phyloP scores from a whole-genome alignment of 2,888 invertebrate species.

The Plagiodera versicolora region DNA sequence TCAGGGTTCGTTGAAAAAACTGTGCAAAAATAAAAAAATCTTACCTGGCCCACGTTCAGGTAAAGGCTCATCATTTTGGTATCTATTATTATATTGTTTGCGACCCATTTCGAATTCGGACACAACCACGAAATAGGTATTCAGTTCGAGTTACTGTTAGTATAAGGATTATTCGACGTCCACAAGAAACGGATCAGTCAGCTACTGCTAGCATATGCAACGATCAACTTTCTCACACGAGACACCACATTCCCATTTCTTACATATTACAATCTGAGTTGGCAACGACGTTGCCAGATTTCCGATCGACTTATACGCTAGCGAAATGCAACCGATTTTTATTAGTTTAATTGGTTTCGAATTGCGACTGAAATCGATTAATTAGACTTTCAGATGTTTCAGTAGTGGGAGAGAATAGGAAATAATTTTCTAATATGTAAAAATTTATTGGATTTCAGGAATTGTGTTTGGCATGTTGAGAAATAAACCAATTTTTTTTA shows the following conservation, averaged over 20 bases:
- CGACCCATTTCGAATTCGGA: constrained; percentile 53
- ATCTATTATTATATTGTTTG: constrained; percentile 48
- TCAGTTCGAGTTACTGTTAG: no score
- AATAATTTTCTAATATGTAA: no score
- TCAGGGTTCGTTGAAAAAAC: background rate
- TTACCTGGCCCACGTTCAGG: constrained; percentile 61
- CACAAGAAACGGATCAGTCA: background rate
- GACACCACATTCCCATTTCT: background rate
- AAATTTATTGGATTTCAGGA: no score
- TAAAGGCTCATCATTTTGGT: constrained; percentile 48
- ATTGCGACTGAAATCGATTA: no score
- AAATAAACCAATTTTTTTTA: no score
- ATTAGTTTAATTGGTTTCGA: no score
- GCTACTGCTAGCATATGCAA: background rate
- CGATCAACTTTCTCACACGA: no score
- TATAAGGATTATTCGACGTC: background rate
- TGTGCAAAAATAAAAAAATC: constrained; percentile 49
- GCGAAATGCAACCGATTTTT: no score
- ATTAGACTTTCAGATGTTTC: no score
- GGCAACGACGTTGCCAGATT: background rate
- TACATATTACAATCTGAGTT: background rate
- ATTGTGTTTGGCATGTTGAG: no score
- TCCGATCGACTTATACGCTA: background rate
- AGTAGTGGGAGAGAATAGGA: no score
- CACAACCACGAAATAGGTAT: background rate